phyloP scores from a whole-genome alignment of 2,888 invertebrate species.

The Hedychridium roseum region DNA sequence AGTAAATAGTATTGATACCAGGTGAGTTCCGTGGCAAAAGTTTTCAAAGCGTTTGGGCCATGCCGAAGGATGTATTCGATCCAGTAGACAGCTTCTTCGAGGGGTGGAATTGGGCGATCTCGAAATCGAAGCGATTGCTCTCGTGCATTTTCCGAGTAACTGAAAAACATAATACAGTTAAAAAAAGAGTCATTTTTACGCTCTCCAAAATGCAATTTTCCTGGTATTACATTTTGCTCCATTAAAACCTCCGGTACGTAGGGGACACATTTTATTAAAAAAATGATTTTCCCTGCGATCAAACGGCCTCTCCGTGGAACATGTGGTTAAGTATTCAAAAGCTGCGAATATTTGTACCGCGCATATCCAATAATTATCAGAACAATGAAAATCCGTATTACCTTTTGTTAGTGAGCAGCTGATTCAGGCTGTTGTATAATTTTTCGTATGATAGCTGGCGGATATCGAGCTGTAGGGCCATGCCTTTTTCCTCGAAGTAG shows the following conservation, averaged over 20 bases:
- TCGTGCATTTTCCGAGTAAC: slow-evolving; percentile 28
- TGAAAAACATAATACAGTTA: slow-evolving; percentile 14
- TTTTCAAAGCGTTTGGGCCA: slow-evolving; percentile 35
- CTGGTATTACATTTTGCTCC: too few species aligned
- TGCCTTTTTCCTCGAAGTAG: slow-evolving; percentile 33
- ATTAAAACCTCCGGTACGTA: too few species aligned
- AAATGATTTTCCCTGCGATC: too few species aligned
- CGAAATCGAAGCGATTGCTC: slow-evolving; percentile 28
- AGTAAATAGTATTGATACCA: slow-evolving; percentile 51
- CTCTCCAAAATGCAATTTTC: too few species aligned
- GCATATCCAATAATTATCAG: too few species aligned
- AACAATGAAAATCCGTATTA: slow-evolving; percentile 30
- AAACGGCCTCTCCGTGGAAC: too few species aligned
- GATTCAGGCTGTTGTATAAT: slow-evolving; percentile 34
- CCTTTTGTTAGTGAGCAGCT: slow-evolving; percentile 44
- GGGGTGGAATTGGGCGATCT: slow-evolving; percentile 35
- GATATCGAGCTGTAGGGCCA: slow-evolving; percentile 27
- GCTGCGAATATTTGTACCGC: too few species aligned
- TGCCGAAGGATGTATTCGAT: slow-evolving; percentile 37
- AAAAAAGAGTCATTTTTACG: too few species aligned
- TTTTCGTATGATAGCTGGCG: slow-evolving; percentile 30
- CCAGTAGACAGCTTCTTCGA: slow-evolving; percentile 39
- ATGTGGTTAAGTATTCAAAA: too few species aligned
- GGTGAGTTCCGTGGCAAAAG: slow-evolving; percentile 38
- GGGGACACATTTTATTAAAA: too few species aligned